Evolutionary conservation across 30 jellyfish, hydroid and myxozoan genomes (phyloP).

Genomic region (Nemopilema nomurai): DNA sequence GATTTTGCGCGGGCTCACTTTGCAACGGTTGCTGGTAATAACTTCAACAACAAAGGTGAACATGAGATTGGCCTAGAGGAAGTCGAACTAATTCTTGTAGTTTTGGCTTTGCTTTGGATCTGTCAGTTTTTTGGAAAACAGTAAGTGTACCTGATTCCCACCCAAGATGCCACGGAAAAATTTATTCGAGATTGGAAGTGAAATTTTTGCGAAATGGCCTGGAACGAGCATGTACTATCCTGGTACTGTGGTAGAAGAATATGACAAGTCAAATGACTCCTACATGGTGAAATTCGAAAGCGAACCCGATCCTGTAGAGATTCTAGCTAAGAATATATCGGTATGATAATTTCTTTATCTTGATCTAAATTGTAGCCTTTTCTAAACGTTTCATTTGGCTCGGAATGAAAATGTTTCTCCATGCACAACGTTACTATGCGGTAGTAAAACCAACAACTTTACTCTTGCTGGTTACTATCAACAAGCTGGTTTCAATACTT

Average conservation of each 20-base stretch:
- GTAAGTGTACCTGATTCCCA: neutral
- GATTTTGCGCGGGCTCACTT: slow-evolving; percentile 65
- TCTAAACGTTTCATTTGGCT: neutral
- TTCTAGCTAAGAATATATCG: slow-evolving; percentile 51
- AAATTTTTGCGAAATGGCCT: slow-evolving; percentile 86
- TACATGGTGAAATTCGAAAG: slow-evolving; percentile 51
- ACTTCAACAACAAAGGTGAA: slow-evolving; percentile 10
- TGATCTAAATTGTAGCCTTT: neutral
- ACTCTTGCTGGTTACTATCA: neutral
- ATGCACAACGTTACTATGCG: neutral
- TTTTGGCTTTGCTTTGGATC: neutral
- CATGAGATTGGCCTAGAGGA: slow-evolving; percentile 22
- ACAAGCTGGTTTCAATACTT: too few relatives aligned
- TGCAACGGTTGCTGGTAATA: slow-evolving; percentile 58
- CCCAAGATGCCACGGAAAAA: slow-evolving; percentile 35
- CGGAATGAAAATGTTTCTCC: neutral
- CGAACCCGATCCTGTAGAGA: slow-evolving; percentile 30
- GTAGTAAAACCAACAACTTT: neutral
- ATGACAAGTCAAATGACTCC: slow-evolving; percentile 39
- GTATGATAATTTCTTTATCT: slow-evolving; percentile 26
- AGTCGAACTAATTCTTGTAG: neutral
- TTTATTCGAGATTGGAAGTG: slow-evolving; percentile 47
- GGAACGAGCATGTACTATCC: slow-evolving; percentile 75
- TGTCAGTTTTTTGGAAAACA: neutral
- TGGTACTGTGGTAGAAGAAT: slow-evolving; percentile 44